Conservation (phyloP, 2,797 vertebrate species). For the Neosilurus hyrtlii region DNA sequence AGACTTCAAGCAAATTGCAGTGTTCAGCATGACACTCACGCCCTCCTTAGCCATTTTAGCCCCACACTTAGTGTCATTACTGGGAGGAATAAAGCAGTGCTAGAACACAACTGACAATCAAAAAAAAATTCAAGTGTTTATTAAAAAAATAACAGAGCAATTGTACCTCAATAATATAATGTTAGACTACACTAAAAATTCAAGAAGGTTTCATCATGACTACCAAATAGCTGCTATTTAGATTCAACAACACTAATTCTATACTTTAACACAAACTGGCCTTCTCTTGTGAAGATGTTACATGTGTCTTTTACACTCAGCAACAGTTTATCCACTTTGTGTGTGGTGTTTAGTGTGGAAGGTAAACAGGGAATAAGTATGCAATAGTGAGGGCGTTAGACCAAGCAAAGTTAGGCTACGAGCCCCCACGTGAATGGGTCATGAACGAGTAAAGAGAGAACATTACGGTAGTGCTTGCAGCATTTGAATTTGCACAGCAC, state of each 20-base stretch:
- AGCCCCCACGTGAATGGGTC: constrained; percentile 58
- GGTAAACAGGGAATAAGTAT: constrained; percentile 64
- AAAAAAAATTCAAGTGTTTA: neutral
- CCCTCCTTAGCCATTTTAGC: neutral
- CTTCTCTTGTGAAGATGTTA: constrained; percentile 12
- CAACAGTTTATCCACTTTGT: constrained; percentile 59
- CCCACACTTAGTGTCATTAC: neutral
- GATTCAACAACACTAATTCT: neutral
- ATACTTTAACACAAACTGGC: constrained; percentile 60
- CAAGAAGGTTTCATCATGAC: neutral
- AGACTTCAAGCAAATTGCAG: constrained; percentile 4
- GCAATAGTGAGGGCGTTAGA: constrained; percentile 69
- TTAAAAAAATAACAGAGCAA: neutral
- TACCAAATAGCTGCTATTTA: neutral
- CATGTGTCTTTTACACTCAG: constrained; percentile 15
- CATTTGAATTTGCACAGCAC: constrained; percentile 47
- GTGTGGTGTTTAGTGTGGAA: constrained; percentile 49
- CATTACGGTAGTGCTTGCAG: constrained; percentile 40
- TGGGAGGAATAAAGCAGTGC: neutral
- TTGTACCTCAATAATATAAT: neutral
- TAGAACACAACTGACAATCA: neutral
- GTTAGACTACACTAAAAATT: neutral
- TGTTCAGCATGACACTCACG: neutral
- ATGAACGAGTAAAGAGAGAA: constrained; percentile 45
- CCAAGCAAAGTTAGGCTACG: constrained; percentile 71